Evolutionary conservation across 1,140 invertebrate species (phyloP), one percentile per base, ranked within the genome.

Genomic region (Linepithema humile): DNA sequence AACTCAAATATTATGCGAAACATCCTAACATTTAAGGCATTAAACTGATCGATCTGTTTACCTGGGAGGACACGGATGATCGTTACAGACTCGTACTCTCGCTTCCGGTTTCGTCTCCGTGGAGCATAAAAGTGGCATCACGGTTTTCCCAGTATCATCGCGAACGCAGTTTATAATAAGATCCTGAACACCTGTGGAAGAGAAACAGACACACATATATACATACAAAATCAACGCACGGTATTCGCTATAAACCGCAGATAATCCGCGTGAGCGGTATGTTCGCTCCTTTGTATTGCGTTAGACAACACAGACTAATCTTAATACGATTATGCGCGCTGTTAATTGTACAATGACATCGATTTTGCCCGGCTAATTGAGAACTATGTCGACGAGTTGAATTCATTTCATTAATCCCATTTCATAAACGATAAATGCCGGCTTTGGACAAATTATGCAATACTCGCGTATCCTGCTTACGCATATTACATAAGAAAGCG

Each of bases 141-240:
- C 98, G 1, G 97, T 96, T 89, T 97, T 96, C 4, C 97, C 96
- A 72, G 97, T 98, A 88, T 97, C 97, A 88, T 98, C 97, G 77
- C 98, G 95, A 0, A 99, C 96, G 92, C 98, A 99, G 89, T 98
- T 97, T 59, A 99, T 97, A 85, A 98, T 97, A n/a, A 98, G 95
- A 93, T 99, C 98, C 95, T 99, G 96, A 20, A 96, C 95, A 72
- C 96, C 96, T 96, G n/a, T n/a, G 87, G 75, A 91, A 89, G 59
- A 53, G 15, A 69, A 23, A 17, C 20, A 23, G 29, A n/a, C 26
- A 59, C 7, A 65, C 4, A 35, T 15, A 23, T 23, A 43, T 7
- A 20, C 20, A 35, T 50, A 0, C 20, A 40, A 17, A 77, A 67
- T 64, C 23, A n/a, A 15, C 0, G 12, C 26, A 4, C 9, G 26